Conservation (phyloP, 2,113 vertebrate genomes). For the Ictalurus punctatus region DNA sequence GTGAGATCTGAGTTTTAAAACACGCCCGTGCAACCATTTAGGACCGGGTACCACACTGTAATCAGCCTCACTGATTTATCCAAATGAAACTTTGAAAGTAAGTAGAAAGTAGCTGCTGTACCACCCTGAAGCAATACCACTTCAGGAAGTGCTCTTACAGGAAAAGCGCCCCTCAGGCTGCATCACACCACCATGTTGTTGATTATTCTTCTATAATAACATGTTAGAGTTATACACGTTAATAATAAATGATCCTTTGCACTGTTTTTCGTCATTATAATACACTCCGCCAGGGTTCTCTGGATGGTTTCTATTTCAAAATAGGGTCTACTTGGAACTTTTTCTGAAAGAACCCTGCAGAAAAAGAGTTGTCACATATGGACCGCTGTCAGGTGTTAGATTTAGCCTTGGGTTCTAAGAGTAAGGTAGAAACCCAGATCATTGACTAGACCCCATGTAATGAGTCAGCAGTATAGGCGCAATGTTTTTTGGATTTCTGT, state of each 20-base stretch:
- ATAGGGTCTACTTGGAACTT: neutral
- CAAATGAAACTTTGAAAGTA: neutral
- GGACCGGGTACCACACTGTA: neutral
- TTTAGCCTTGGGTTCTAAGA: neutral
- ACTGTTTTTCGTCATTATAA: neutral
- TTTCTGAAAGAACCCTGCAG: neutral
- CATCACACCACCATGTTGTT: neutral
- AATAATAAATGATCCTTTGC: neutral
- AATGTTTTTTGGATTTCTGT: neutral
- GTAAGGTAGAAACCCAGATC: neutral
- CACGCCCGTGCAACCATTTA: neutral
- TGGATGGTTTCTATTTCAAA: neutral
- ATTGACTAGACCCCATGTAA: neutral
- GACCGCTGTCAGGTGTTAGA: neutral
- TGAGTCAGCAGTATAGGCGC: neutral
- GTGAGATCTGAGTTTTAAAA: conserved; percentile 62
- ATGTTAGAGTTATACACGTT: neutral
- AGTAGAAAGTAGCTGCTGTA: neutral
- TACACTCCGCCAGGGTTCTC: neutral
- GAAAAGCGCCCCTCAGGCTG: neutral
- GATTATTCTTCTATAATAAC: neutral
- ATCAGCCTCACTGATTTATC: neutral
- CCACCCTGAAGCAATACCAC: neutral
- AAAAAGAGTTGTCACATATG: neutral
- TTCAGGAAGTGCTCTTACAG: neutral